Evolutionary conservation across 2,797 vertebrate species (phyloP).

Genomic region (Ctenochaetus hawaiiensis): DNA sequence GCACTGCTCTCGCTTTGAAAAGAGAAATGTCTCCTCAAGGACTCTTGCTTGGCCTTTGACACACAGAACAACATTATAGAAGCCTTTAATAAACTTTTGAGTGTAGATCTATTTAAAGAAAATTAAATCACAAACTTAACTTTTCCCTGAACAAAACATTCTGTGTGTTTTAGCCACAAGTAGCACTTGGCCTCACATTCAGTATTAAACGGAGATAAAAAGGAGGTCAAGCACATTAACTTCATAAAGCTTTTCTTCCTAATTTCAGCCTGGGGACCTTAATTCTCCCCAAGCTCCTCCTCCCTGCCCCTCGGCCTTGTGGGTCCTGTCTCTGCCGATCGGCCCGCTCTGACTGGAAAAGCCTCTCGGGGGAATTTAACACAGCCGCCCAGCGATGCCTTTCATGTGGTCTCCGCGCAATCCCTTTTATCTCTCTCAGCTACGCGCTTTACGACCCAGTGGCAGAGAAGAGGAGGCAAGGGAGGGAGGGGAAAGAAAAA

Average conservation of each 20-base stretch:
- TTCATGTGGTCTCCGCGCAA: slow-evolving; percentile 84
- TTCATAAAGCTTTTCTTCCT: slow-evolving; percentile 54
- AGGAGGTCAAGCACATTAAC: slow-evolving; percentile 59
- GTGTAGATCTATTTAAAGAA: background rate
- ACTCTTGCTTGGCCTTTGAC: slow-evolving; percentile 6
- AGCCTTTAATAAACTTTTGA: background rate
- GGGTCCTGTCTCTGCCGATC: slow-evolving; percentile 76
- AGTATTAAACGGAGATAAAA: slow-evolving; percentile 27
- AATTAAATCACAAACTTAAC: slow-evolving; percentile 6
- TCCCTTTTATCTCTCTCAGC: slow-evolving; percentile 85
- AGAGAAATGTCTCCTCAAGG: slow-evolving; percentile 28
- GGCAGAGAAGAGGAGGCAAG: slow-evolving; percentile 65
- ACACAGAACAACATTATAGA: slow-evolving; percentile 20
- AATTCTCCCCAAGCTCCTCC: slow-evolving; percentile 69
- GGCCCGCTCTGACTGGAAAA: slow-evolving; percentile 81
- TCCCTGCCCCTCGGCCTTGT: slow-evolving; percentile 77
- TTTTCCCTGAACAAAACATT: slow-evolving; percentile 13
- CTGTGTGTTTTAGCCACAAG: background rate
- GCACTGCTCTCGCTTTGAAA: background rate
- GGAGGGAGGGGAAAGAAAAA: slow-evolving; percentile 1
- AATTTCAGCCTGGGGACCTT: slow-evolving; percentile 65
- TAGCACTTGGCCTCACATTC: slow-evolving; percentile 14
- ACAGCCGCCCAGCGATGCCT: slow-evolving; percentile 78
- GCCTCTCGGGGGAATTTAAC: slow-evolving; percentile 84
- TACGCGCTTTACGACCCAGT: slow-evolving; percentile 77